Base-by-base conservation (phyloP, 1,140 invertebrate genomes). In the Papilio polyxenes region DNA sequence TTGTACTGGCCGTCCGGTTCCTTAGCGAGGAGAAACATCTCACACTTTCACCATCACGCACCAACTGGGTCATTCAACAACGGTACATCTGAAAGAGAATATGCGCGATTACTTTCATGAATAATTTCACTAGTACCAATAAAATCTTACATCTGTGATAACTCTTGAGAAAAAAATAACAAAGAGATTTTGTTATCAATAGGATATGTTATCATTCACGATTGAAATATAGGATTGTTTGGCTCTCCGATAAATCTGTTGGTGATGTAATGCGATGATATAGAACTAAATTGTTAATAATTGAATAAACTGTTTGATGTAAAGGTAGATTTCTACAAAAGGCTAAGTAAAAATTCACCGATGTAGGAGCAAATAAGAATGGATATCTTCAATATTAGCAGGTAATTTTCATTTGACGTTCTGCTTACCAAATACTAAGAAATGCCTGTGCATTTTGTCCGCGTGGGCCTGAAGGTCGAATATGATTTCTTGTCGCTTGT, bases 41-140 rank as follows among this genome's bases (percentile, higher is more conserved):
- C 86, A 87, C 88, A 92, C 91, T 93, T 93, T 92, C 91, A 91
- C 91, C 89, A 89, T 88, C 84, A 83, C 84, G 84, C 84, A 81
- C 82, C 87, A 90, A 88, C 85, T 91, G 83, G 89, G 90, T 91
- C 90, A 87, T 84, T 82, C 82, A 79, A 72, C 85, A 85, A 85
- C 84, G 82, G 79, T 83, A 86, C 78, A 87, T 86, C 80, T 84
- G 80, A 87, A 87, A 65, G 82, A 82, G 75, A 81, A 81, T 80
- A 81, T 81, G 81, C 65, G 37, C 80, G 82, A 82, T 78, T 85
- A 82, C 83, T 81, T 79, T 83, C 65, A 81, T 83, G 49, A 81
- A 78, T 77, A 77, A 77, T 77, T 77, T 77, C 75, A 51, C 75
- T 77, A 76, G 44, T 51, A 17, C 23, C 20, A 51, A 3, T 48